Conservation (phyloP, 1,140 invertebrate species). For the Heterodera schachtii region DNA sequence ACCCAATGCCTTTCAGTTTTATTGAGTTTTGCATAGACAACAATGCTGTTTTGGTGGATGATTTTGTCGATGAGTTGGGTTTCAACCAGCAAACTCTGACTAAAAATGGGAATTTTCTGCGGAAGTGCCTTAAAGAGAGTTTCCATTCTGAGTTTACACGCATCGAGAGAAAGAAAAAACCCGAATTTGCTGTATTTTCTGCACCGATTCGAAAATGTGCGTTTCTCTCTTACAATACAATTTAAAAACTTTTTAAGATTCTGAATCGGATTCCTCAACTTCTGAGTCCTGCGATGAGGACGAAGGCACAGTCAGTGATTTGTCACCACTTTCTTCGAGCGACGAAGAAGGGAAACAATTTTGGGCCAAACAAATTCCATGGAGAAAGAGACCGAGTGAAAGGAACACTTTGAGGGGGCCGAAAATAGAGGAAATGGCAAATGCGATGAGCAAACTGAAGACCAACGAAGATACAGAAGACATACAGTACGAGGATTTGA, state of each 20-base stretch:
- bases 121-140: slow-evolving; percentile 5
- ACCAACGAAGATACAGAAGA: background rate
- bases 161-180: slow-evolving; percentile 5
- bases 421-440: background rate
- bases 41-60: slow-evolving; percentile 19
- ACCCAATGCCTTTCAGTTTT: slow-evolving; percentile 5
- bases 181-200: background rate
- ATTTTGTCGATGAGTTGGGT: slow-evolving; percentile 8
- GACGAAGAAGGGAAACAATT: slow-evolving; percentile 19
- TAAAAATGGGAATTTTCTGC: background rate
- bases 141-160: background rate
- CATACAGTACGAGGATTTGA: background rate
- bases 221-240: background rate
- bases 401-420: background rate
- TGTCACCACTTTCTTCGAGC: slow-evolving; percentile 2
- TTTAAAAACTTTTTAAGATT: background rate
- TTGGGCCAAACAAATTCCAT: slow-evolving; percentile 24
- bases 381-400: background rate
- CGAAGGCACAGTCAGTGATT: slow-evolving; percentile 2
- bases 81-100: background rate
- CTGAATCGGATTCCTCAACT: too few relatives aligned
- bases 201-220: background rate
- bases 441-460: background rate
- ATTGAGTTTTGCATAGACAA: slow-evolving; percentile 21
- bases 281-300: background rate